phyloP scores from a whole-genome alignment of 1,140 invertebrate genomes.

The Holcopasites calliopsidis region DNA sequence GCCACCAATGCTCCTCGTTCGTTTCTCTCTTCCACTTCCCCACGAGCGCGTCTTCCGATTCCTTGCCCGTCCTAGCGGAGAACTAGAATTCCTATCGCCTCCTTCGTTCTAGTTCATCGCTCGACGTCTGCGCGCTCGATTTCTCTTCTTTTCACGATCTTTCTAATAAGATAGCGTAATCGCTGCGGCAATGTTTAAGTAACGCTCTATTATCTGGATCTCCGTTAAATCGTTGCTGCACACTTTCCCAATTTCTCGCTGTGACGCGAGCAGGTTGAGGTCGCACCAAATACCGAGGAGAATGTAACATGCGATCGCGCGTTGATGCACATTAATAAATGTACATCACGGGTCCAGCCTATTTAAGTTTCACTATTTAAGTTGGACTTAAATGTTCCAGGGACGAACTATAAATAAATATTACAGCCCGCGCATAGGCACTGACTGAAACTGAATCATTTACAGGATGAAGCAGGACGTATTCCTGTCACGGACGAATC shows the following conservation, averaged over 20 bases:
- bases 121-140: not conserved
- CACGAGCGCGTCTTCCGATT: not conserved
- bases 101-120: conserved; percentile 16
- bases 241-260: not conserved
- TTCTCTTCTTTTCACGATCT: conserved; percentile 6
- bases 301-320: conserved; percentile 38
- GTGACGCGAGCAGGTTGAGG: not conserved
- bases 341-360: not conserved
- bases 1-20: not conserved
- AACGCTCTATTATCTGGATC: conserved; percentile 1
- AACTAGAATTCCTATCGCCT: conserved; percentile 11
- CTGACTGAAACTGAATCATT: no score
- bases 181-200: not conserved
- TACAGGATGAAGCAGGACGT: not conserved
- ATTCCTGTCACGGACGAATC: conserved; percentile 4
- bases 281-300: conserved; percentile 20
- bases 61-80: not conserved
- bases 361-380: no score
- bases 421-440: no score
- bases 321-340: conserved; percentile 8
- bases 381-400: no score
- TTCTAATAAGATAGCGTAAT: not conserved
- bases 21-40: not conserved
- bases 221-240: not conserved
- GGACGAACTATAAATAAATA: no score